These are phyloP conservation scores for Aselliscus stoliczkanus DNA, from an alignment of 2,797 vertebrate genomes.

Conservation along the genomic window DNA sequence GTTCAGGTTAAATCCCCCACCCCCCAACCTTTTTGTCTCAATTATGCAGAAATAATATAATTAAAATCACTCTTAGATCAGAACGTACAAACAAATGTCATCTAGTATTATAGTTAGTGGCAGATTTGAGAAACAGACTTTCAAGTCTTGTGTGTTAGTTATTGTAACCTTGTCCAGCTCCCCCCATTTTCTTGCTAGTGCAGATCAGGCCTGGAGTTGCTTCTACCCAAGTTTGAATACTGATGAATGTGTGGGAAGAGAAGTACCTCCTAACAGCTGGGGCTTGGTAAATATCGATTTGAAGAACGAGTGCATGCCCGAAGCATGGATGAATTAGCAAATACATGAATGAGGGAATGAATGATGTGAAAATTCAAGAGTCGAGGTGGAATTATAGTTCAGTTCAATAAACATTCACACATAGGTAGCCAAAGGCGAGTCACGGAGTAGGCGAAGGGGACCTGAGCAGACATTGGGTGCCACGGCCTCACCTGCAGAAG, in stretches of 20 bases:
- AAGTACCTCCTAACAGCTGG: background rate
- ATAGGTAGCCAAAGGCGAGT: background rate
- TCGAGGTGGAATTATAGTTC: background rate
- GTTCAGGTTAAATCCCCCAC: background rate
- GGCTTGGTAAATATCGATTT: background rate
- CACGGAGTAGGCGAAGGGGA: background rate
- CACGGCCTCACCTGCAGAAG: slow-evolving; percentile 85
- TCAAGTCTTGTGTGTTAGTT: background rate
- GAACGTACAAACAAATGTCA: background rate
- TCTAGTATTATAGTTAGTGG: background rate
- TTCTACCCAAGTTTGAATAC: background rate
- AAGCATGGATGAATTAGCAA: background rate
- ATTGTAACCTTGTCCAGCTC: background rate
- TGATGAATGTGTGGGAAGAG: background rate
- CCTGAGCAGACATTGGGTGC: background rate
- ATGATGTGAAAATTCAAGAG: background rate
- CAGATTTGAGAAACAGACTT: background rate
- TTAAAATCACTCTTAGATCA: background rate
- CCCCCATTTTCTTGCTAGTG: background rate
- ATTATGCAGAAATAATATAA: background rate
- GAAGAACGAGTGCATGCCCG: background rate
- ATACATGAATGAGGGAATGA: background rate
- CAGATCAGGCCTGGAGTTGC: background rate
- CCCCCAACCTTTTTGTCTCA: background rate
- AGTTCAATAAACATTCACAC: background rate